Evolutionary conservation across 1,140 invertebrate genomes (phyloP).

Genomic region (Drosophila ohnishii): DNA sequence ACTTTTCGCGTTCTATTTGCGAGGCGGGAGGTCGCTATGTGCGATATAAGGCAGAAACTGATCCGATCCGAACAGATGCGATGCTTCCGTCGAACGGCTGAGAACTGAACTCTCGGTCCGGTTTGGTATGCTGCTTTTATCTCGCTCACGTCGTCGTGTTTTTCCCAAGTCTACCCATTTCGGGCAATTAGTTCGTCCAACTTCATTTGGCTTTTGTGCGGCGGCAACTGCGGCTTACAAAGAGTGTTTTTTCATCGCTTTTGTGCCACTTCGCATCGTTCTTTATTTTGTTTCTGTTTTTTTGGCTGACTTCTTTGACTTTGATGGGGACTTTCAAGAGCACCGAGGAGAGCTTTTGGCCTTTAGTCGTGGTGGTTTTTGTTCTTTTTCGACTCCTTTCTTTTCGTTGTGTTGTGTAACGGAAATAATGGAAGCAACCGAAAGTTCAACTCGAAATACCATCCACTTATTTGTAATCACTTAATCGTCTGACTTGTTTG

Average conservation of each 20-base stretch:
- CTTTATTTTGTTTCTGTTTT: constrained; percentile 14
- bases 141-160: constrained; percentile 18
- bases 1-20: constrained; percentile 43
- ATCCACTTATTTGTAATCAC: constrained; percentile 23
- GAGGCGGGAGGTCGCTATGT: not conserved
- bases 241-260: constrained; percentile 15
- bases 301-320: constrained; percentile 51
- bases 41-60: not conserved
- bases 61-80: constrained; percentile 21
- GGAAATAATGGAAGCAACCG: not conserved
- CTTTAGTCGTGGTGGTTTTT: not conserved
- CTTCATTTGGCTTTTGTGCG: constrained; percentile 26
- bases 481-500: constrained; percentile 26
- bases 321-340: constrained; percentile 32
- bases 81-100: constrained; percentile 52
- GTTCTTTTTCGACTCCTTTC: not conserved
- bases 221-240: not conserved
- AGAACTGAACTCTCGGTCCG: constrained; percentile 57
- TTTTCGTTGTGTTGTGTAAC: constrained; percentile 16
- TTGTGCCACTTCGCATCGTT: constrained; percentile 6
- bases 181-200: constrained; percentile 48
- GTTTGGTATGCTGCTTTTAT: constrained; percentile 60
- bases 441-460: constrained; percentile 31
- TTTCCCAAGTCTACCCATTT: constrained; percentile 44
- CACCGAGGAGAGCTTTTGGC: constrained; percentile 22